Evolutionary conservation across 2,797 vertebrate species (phyloP).

Genomic region (Mastacembelus armatus): DNA sequence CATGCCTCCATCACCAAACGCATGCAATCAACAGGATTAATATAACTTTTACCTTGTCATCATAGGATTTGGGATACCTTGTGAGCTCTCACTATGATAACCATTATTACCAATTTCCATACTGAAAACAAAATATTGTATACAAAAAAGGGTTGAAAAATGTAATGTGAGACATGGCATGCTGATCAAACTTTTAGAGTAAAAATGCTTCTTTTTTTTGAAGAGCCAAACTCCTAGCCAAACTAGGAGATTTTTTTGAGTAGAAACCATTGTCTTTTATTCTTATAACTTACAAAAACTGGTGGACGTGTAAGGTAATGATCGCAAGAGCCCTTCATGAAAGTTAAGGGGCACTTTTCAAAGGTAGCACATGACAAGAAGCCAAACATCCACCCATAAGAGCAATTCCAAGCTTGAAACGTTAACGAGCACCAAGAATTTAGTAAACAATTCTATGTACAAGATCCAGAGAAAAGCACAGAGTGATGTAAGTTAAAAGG

Average conservation of each 20-base stretch:
- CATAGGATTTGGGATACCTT: conserved; percentile 92
- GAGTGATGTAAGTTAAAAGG: conserved; percentile 41
- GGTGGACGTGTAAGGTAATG: conserved; percentile 67
- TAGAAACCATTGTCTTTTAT: conserved; percentile 72
- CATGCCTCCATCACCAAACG: conserved; percentile 62
- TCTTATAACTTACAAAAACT: conserved; percentile 70
- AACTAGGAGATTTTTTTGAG: conserved; percentile 50
- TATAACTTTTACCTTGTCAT: conserved; percentile 90
- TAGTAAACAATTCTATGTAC: conserved; percentile 82
- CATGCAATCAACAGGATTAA: conserved; percentile 68
- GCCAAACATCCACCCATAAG: conserved; percentile 77
- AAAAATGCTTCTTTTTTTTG: conserved; percentile 46
- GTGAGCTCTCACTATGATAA: conserved; percentile 95
- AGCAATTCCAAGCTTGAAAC: conserved; percentile 74
- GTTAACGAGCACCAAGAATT: conserved; percentile 82
- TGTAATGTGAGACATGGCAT: conserved; percentile 73
- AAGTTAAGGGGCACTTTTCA: conserved; percentile 79
- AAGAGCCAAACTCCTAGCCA: conserved; percentile 36
- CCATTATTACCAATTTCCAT: conserved; percentile 97
- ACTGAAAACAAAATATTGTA: conserved; percentile 91
- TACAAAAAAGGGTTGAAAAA: conserved; percentile 57
- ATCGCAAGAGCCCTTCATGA: conserved; percentile 82
- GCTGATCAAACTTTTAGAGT: conserved; percentile 51
- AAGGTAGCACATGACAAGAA: conserved; percentile 76
- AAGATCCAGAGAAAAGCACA: conserved; percentile 70